Conservation (phyloP, 2,888 invertebrate species). For the Drosophila mercatorum region DNA sequence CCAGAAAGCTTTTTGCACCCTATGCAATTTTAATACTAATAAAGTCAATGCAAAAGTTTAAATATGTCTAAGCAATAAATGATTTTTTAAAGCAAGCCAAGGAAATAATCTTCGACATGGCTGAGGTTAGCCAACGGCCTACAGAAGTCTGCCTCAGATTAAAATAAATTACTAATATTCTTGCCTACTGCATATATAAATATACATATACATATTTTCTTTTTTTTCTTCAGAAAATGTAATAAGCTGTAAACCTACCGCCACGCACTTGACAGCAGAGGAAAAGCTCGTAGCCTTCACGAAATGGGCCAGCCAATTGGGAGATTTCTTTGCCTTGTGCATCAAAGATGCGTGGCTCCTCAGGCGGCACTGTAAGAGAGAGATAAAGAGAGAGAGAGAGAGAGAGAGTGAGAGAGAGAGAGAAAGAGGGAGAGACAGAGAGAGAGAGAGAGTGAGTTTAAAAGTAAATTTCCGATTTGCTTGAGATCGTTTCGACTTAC, state of each 20-base stretch:
- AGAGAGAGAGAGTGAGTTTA: background rate
- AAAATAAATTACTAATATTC: no score
- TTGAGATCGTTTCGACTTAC: slow-evolving; percentile 86
- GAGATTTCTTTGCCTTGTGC: slow-evolving; percentile 92
- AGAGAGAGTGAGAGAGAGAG: slow-evolving; percentile 4
- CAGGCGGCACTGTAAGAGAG: slow-evolving; percentile 89
- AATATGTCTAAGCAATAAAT: no score
- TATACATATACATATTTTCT: background rate
- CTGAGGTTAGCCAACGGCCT: no score
- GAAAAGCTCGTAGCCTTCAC: slow-evolving; percentile 93
- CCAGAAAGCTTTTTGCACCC: background rate
- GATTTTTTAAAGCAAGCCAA: no score
- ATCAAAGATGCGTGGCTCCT: slow-evolving; percentile 92
- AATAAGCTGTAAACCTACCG: slow-evolving; percentile 86
- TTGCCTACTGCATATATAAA: background rate
- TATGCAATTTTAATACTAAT: background rate
- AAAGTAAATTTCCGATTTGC: background rate
- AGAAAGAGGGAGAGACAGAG: no score
- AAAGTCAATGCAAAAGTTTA: background rate
- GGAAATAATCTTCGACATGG: no score
- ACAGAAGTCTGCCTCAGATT: no score
- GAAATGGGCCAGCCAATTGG: slow-evolving; percentile 92
- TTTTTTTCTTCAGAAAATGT: no score
- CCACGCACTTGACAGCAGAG: slow-evolving; percentile 94
- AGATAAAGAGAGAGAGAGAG: background rate